A percentile compares a stretch with the other conserved stretches of the same genome.
phyloP scores from a whole-genome alignment of 92 coral and sea anemone species.

The Meandrina meandrites region DNA sequence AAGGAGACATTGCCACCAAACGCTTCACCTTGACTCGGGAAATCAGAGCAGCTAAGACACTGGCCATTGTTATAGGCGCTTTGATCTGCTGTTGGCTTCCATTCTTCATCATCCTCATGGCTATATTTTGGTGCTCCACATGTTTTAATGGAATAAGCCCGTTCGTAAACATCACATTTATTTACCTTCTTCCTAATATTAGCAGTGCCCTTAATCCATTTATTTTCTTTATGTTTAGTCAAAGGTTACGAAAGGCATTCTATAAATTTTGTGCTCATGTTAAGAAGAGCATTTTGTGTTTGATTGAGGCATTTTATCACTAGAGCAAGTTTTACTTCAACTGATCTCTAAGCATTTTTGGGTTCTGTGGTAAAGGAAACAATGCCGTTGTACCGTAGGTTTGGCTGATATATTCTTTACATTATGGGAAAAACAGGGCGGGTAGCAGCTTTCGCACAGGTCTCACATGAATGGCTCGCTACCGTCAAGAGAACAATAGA shows the following conservation, averaged over 20 bases:
- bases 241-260: slow-evolving; percentile 66
- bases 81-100: slow-evolving; percentile 74
- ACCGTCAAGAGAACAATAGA: too few species aligned
- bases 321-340: neutral
- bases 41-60: slow-evolving; percentile 75
- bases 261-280: neutral
- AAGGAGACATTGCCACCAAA: slow-evolving; percentile 20
- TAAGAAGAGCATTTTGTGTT: slow-evolving; percentile 1
- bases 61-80: slow-evolving; percentile 70
- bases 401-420: too few species aligned
- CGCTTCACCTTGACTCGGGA: slow-evolving; percentile 69
- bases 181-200: slow-evolving; percentile 80
- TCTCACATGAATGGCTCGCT: too few species aligned
- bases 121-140: slow-evolving; percentile 49
- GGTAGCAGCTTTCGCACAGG: too few species aligned
- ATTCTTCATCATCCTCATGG: slow-evolving; percentile 54
- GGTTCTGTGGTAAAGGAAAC: neutral
- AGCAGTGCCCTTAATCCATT: slow-evolving; percentile 88
- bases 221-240: slow-evolving; percentile 81
- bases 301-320: neutral
- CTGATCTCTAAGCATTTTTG: neutral
- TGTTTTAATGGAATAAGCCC: slow-evolving; percentile 55
- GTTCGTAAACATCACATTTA: slow-evolving; percentile 75
- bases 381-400: too few species aligned
- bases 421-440: too few species aligned